Conservation (phyloP, 2,113 vertebrate genomes). For the Monopterus albus region DNA sequence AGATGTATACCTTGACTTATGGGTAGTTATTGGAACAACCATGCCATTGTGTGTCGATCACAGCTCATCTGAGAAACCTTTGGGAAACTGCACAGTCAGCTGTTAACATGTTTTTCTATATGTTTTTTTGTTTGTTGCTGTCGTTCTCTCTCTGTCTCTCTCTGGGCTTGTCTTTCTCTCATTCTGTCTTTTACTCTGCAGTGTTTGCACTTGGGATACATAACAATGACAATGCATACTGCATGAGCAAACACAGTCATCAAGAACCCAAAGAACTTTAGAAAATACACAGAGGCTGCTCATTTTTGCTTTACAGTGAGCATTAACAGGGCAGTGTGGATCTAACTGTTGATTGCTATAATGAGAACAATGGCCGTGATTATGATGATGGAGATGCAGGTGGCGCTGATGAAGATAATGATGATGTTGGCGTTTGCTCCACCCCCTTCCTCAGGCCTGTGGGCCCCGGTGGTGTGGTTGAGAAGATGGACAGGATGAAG, state of each 20-base stretch:
- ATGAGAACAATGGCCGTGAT: conserved; percentile 23
- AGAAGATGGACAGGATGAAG: conserved; percentile 87
- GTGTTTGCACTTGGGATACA: conserved; percentile 66
- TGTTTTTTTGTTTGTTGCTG: conserved; percentile 25
- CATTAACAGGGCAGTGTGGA: conserved; percentile 18
- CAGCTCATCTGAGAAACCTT: conserved; percentile 36
- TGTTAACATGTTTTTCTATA: conserved; percentile 28
- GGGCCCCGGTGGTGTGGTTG: conserved; percentile 58
- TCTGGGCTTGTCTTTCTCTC: conserved; percentile 30
- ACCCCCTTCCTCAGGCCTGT: conserved; percentile 49
- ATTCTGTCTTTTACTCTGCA: conserved; percentile 49
- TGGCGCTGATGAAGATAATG: conserved; percentile 25
- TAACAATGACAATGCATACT: conserved; percentile 64
- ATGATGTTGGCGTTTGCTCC: conserved; percentile 24
- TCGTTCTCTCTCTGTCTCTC: conserved; percentile 31
- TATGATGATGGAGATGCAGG: conserved; percentile 16
- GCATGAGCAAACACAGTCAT: conserved; percentile 63
- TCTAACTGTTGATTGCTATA: conserved; percentile 17
- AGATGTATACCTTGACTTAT: neutral
- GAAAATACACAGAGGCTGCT: conserved; percentile 55
- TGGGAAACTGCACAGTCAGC: conserved; percentile 35
- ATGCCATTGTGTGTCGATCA: conserved; percentile 35
- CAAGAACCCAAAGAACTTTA: conserved; percentile 43
- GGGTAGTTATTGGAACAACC: neutral
- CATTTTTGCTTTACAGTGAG: conserved; percentile 45